Evolutionary conservation across 2,113 vertebrate genomes (phyloP).

Genomic region (Platichthys stellatus): DNA sequence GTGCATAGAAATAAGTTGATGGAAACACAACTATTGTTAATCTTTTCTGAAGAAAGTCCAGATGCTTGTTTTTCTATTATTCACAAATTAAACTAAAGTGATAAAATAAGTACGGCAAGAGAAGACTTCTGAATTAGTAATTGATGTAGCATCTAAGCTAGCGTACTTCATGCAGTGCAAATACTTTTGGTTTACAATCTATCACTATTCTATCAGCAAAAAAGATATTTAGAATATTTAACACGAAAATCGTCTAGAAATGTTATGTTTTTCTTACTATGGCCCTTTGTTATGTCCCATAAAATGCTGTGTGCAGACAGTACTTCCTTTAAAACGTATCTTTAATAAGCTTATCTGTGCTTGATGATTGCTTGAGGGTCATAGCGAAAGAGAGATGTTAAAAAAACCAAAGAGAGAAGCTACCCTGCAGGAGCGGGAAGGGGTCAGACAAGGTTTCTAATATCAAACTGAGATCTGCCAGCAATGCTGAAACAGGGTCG

Average conservation of each 20-base stretch:
- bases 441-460: conserved; percentile 14
- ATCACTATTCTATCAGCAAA: no score
- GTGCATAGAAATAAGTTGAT: no score
- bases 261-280: background rate
- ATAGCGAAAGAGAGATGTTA: background rate
- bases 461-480: conserved; percentile 44
- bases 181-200: no score
- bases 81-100: no score
- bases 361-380: conserved; percentile 3
- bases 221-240: no score
- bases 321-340: background rate
- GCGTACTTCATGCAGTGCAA: no score
- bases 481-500: conserved; percentile 15
- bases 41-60: no score
- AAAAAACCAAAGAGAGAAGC: background rate
- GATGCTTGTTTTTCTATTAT: no score
- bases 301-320: background rate
- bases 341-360: background rate
- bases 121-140: no score
- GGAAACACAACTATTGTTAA: no score
- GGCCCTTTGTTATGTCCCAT: background rate
- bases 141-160: no score
- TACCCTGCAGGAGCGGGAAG: background rate
- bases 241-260: background rate
- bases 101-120: no score